Conservation (phyloP, 2,888 invertebrate genomes). For the Ctenicera cuprea region DNA sequence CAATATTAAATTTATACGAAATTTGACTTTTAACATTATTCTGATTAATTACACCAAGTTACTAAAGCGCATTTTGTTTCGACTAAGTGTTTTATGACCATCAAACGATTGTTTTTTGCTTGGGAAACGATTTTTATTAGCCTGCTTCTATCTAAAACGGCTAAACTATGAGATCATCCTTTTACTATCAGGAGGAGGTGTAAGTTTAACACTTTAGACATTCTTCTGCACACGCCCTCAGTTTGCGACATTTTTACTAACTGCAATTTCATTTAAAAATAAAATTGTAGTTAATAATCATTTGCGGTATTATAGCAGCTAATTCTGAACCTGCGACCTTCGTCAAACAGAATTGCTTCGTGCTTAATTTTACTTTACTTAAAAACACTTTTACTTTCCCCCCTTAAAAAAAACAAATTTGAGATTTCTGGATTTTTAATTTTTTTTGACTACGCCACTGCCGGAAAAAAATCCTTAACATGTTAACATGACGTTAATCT, state of each 20-base stretch:
- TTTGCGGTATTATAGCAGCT: neutral
- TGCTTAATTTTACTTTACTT: neutral
- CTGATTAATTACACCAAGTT: neutral
- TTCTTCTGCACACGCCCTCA: conserved; percentile 14
- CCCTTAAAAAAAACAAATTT: too few relatives aligned
- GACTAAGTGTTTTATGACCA: neutral
- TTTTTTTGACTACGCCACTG: too few relatives aligned
- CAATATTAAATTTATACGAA: conserved; percentile 3
- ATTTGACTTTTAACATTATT: neutral
- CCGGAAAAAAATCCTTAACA: neutral
- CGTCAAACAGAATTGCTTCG: conserved; percentile 4
- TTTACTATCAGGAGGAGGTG: neutral
- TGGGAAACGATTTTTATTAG: neutral
- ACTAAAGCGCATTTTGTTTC: neutral
- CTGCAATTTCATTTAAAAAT: conserved; percentile 23
- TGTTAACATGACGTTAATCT: neutral
- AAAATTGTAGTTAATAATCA: conserved; percentile 27
- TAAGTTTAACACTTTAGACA: neutral
- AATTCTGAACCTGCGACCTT: neutral
- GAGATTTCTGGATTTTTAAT: too few relatives aligned
- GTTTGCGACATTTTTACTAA: conserved; percentile 24
- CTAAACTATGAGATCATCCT: conserved; percentile 1
- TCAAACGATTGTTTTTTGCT: conserved; percentile 3
- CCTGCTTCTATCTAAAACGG: neutral
- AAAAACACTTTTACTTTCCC: neutral